Conservation (phyloP, 2,888 invertebrate species). For the Acleris literana region DNA sequence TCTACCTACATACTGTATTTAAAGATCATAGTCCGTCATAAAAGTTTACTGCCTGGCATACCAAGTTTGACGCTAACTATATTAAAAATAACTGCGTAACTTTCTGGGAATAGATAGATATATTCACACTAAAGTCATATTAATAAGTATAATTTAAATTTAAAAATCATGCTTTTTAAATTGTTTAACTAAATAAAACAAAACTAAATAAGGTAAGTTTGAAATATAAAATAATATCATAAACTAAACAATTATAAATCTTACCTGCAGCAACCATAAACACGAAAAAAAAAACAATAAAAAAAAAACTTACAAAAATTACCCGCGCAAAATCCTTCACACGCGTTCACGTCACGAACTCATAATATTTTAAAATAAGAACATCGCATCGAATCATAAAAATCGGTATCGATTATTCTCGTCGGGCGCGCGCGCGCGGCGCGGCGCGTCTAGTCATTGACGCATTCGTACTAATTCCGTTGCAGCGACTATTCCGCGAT, state of each 20-base stretch:
- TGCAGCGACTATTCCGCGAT: constrained; percentile 81
- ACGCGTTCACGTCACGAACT: constrained; percentile 63
- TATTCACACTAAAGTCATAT: too few relatives aligned
- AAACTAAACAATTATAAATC: background rate
- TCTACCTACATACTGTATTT: constrained; percentile 40
- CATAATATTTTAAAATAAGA: constrained; percentile 76
- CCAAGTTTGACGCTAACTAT: constrained; percentile 38
- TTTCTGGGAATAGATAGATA: background rate
- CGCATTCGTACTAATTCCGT: constrained; percentile 83
- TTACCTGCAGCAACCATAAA: too few relatives aligned
- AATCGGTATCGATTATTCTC: constrained; percentile 71
- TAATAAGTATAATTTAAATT: too few relatives aligned
- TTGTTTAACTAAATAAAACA: too few relatives aligned
- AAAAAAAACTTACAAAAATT: constrained; percentile 6
- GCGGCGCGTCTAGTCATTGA: constrained; percentile 75
- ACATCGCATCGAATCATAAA: constrained; percentile 75
- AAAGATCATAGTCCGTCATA: constrained; percentile 61
- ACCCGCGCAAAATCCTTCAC: constrained; percentile 49
- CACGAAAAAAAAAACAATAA: too few relatives aligned
- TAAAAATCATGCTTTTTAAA: too few relatives aligned
- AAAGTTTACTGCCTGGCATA: constrained; percentile 67
- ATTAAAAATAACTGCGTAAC: constrained; percentile 34
- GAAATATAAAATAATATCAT: background rate
- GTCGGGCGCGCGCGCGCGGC: constrained; percentile 65
- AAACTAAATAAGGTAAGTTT: background rate